Evolutionary conservation across 2,888 invertebrate species (phyloP).

Genomic region (Lasioglossum figueresi): DNA sequence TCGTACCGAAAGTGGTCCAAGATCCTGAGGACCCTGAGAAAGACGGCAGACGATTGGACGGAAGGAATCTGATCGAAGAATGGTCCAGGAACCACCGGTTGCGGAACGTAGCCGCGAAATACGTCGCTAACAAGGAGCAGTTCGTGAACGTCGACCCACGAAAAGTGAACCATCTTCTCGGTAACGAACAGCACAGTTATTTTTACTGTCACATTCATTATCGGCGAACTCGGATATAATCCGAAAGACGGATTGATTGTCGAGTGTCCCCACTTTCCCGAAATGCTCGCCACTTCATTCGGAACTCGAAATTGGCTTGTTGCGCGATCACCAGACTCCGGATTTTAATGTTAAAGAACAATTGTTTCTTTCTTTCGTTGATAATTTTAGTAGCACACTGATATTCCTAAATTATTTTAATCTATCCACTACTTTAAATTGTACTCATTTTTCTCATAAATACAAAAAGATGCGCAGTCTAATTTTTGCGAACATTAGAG

Average conservation of each 20-base stretch:
- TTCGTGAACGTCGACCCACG: constrained; percentile 89
- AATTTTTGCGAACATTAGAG: background rate
- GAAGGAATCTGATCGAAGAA: constrained; percentile 91
- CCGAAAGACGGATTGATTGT: background rate
- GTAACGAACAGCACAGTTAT: constrained; percentile 83
- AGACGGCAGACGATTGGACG: constrained; percentile 90
- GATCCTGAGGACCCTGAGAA: constrained; percentile 89
- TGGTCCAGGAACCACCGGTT: constrained; percentile 91
- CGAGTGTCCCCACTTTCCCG: background rate
- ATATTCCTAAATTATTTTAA: background rate
- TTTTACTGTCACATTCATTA: constrained; percentile 16
- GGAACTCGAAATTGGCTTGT: background rate
- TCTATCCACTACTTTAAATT: background rate
- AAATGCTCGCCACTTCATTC: background rate
- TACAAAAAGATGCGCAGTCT: background rate
- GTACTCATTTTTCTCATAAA: background rate
- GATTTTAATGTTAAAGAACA: background rate
- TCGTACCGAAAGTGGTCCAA: constrained; percentile 89
- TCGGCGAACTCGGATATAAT: background rate
- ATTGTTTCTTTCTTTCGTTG: background rate
- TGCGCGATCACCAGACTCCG: background rate
- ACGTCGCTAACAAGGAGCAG: constrained; percentile 90
- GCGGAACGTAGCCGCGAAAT: constrained; percentile 88
- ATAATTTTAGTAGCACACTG: background rate
- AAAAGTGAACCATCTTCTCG: constrained; percentile 90